These are phyloP conservation scores for Megalops atlanticus DNA, from an alignment of 2,113 vertebrate species.

Conservation along the genomic window DNA sequence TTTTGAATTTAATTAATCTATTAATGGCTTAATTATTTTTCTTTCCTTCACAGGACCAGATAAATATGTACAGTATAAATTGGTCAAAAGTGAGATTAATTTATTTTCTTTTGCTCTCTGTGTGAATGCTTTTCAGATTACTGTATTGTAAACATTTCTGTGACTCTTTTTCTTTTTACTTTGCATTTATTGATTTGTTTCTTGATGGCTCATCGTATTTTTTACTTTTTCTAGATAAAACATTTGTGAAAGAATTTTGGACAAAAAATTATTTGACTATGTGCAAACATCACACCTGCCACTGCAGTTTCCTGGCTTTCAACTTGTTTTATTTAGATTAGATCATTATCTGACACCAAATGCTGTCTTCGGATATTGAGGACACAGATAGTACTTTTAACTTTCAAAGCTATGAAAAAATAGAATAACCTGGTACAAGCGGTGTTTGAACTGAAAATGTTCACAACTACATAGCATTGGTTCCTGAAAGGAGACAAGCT, in stretches of 20 bases:
- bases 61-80: not conserved
- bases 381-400: not conserved
- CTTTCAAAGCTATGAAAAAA: not conserved
- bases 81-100: not conserved
- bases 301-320: not conserved
- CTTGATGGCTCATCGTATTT: not conserved
- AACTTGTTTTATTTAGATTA: too few species aligned
- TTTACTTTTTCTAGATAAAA: not conserved
- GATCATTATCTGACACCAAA: too few species aligned
- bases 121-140: not conserved
- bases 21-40: not conserved
- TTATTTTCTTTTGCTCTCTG: constrained; percentile 5
- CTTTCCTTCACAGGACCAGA: not conserved
- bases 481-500: not conserved
- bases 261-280: not conserved
- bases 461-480: not conserved
- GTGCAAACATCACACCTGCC: not conserved
- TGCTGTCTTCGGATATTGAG: too few species aligned
- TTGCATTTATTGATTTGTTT: not conserved
- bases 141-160: not conserved
- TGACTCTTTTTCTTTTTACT: not conserved
- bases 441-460: not conserved
- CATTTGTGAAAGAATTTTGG: not conserved
- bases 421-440: not conserved
- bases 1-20: not conserved